Evolutionary conservation across 1,140 invertebrate genomes (phyloP).

Genomic region (Drosophila willistoni): DNA sequence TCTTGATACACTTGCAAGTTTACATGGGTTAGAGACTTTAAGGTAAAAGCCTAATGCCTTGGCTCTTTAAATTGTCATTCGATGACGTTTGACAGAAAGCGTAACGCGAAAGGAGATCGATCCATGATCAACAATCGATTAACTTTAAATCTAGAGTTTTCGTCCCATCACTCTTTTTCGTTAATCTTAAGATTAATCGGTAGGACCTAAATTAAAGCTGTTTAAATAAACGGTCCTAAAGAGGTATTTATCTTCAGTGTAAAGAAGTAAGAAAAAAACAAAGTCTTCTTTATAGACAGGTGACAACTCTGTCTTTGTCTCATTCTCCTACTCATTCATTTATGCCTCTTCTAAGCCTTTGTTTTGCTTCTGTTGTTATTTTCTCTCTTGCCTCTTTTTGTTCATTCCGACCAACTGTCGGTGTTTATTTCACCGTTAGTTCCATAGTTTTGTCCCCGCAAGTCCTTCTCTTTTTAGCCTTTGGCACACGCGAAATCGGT

Average conservation of each 20-base stretch:
- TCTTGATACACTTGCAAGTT: constrained; percentile 36
- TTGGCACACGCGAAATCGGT: constrained; percentile 24
- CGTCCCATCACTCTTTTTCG: no score
- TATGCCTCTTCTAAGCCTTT: constrained; percentile 26
- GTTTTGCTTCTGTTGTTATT: constrained; percentile 25
- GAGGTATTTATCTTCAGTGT: background rate
- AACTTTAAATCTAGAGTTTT: no score
- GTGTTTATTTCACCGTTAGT: constrained; percentile 60
- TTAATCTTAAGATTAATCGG: no score
- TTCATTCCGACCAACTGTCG: constrained; percentile 51
- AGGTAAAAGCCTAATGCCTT: background rate
- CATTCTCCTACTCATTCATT: constrained; percentile 31
- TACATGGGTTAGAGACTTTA: background rate
- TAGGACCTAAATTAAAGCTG: no score
- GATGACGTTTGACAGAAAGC: no score
- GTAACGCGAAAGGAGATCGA: no score
- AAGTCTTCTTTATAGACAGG: constrained; percentile 32
- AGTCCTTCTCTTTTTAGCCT: background rate
- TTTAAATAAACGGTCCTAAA: background rate
- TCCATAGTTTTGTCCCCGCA: constrained; percentile 29
- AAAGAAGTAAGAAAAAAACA: background rate
- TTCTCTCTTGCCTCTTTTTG: constrained; percentile 11
- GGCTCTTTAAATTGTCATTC: background rate
- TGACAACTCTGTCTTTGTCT: constrained; percentile 57
- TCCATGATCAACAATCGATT: no score